Evolutionary conservation across 2,888 invertebrate genomes (phyloP).

Genomic region (Drosophila nigricruria): DNA sequence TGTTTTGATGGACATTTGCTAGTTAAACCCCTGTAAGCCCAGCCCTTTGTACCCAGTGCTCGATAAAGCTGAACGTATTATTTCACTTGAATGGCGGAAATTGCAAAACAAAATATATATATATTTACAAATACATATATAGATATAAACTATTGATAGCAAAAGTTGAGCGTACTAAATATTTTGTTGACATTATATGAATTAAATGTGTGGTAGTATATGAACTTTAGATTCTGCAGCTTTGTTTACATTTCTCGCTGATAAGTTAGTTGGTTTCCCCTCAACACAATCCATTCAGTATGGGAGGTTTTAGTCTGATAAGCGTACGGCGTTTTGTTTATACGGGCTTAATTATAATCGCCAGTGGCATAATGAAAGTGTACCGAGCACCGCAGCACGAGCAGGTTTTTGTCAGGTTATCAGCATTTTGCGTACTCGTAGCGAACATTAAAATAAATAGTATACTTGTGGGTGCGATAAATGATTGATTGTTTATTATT

Average conservation of each 20-base stretch:
- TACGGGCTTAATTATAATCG: conserved; percentile 22
- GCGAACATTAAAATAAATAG: conserved; percentile 1
- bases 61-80: conserved; percentile 11
- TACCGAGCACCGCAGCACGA: conserved; percentile 1
- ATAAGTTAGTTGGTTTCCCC: conserved; percentile 12
- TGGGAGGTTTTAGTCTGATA: conserved; percentile 23
- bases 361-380: conserved; percentile 15
- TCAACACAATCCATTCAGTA: conserved; percentile 3
- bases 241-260: conserved; percentile 39
- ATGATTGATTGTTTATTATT: conserved; percentile 21
- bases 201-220: conserved; percentile 12
- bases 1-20: neutral
- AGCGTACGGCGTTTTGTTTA: conserved; percentile 20
- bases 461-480: conserved; percentile 9
- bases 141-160: conserved; percentile 25
- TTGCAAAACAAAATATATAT: conserved; percentile 1
- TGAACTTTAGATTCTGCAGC: conserved; percentile 36
- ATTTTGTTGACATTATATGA: conserved; percentile 17
- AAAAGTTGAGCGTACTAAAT: conserved; percentile 17
- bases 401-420: conserved; percentile 16
- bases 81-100: conserved; percentile 15
- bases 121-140: neutral
- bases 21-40: neutral
- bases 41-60: conserved; percentile 11
- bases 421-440: conserved; percentile 13